These are phyloP conservation scores for Acanthochromis polyacanthus DNA, from an alignment of 2,113 vertebrate species.

Conservation along the genomic window DNA sequence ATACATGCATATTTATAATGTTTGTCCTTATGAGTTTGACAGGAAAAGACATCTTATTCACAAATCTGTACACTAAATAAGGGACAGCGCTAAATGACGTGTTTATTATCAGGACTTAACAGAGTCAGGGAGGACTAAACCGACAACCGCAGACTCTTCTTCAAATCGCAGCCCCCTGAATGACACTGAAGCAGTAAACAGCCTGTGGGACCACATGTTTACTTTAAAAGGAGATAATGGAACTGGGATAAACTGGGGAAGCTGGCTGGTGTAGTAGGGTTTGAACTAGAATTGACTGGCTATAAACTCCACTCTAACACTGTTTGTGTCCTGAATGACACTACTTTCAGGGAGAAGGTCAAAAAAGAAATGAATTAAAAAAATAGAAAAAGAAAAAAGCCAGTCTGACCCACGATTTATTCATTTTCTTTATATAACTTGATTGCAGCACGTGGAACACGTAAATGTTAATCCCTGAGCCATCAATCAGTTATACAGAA, in stretches of 20 bases:
- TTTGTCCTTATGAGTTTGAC: not conserved
- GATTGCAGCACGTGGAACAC: too few relatives aligned
- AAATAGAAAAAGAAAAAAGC: too few relatives aligned
- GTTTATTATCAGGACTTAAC: not conserved
- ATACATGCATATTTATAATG: not conserved
- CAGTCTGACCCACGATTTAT: too few relatives aligned
- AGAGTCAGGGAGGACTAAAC: not conserved
- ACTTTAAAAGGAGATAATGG: slow-evolving; percentile 55
- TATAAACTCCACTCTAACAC: not conserved
- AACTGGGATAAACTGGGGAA: slow-evolving; percentile 48
- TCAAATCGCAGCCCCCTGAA: slow-evolving; percentile 10
- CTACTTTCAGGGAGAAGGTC: not conserved
- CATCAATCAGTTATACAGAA: too few relatives aligned
- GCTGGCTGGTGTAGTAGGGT: slow-evolving; percentile 10
- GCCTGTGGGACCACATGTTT: slow-evolving; percentile 33
- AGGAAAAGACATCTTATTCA: not conserved
- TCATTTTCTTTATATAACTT: too few relatives aligned
- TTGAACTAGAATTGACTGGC: slow-evolving; percentile 41
- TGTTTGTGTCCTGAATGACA: not conserved
- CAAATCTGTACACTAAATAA: not conserved
- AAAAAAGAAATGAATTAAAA: not conserved
- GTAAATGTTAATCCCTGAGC: too few relatives aligned
- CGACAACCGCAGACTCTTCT: not conserved
- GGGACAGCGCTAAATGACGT: too few relatives aligned
- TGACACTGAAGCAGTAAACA: slow-evolving; percentile 4